Evolutionary conservation across 2,888 invertebrate genomes (phyloP).

Genomic region (Cremastinae sp.): DNA sequence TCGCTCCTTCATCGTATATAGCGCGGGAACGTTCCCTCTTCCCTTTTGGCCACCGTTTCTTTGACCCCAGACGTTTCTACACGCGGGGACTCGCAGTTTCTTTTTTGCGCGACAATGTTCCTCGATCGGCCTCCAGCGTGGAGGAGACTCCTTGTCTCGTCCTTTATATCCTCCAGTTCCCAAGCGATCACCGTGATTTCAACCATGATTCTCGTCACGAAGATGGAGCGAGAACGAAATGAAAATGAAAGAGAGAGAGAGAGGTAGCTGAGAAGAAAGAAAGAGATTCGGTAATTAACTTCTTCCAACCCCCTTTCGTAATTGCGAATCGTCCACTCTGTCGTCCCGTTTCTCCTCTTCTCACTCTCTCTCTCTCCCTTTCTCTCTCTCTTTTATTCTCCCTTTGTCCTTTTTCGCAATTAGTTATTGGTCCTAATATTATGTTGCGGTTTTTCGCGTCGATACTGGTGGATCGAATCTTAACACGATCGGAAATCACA

Average conservation of each 20-base stretch:
- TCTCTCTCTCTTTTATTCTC: conserved; percentile 20
- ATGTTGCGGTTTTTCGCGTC: conserved; percentile 14
- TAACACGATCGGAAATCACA: not conserved
- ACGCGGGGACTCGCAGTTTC: conserved; percentile 46
- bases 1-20: conserved; percentile 34
- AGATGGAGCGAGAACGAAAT: not conserved
- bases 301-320: conserved; percentile 15
- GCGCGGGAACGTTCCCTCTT: conserved; percentile 28
- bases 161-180: conserved; percentile 31
- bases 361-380: no score
- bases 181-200: conserved; percentile 41
- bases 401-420: conserved; percentile 34
- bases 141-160: conserved; percentile 41
- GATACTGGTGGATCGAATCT: conserved; percentile 18
- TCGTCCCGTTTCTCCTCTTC: no score
- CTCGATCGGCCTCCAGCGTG: conserved; percentile 15
- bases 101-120: conserved; percentile 7
- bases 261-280: no score
- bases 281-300: conserved; percentile 50
- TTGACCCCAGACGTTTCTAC: conserved; percentile 40
- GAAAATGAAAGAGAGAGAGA: conserved; percentile 2
- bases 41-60: conserved; percentile 33
- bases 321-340: conserved; percentile 39
- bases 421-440: conserved; percentile 36
- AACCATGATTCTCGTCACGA: conserved; percentile 55